A percentile compares a stretch with the other conserved stretches of the same genome.
phyloP scores from a whole-genome alignment of 2,113 vertebrate genomes.

The Pelobates fuscus region DNA sequence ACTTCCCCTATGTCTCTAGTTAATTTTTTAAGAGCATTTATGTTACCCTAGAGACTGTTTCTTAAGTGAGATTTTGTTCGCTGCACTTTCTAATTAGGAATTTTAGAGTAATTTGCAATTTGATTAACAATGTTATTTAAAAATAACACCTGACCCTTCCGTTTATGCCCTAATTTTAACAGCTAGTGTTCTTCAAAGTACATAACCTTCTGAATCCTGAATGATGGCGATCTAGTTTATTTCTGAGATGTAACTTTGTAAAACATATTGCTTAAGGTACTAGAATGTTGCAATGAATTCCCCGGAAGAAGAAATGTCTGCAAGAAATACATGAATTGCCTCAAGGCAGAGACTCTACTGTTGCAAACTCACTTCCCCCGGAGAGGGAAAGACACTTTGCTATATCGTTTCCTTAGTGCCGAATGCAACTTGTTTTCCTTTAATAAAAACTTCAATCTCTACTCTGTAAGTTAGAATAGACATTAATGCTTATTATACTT shows the following conservation, averaged over 20 bases:
- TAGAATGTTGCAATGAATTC: constrained; percentile 38
- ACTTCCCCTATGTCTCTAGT: neutral
- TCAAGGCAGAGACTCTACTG: constrained; percentile 22
- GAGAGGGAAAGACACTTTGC: constrained; percentile 20
- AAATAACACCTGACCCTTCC: neutral
- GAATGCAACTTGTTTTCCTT: constrained; percentile 29
- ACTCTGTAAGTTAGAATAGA: neutral
- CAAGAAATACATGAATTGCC: constrained; percentile 41
- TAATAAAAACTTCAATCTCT: constrained; percentile 27
- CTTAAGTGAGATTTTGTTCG: neutral
- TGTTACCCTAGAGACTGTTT: neutral
- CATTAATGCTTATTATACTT: neutral
- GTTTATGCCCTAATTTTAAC: neutral
- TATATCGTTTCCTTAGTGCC: constrained; percentile 7
- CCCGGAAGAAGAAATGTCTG: constrained; percentile 19
- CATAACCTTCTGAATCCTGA: constrained; percentile 21
- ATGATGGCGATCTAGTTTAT: constrained; percentile 17
- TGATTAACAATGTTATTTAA: neutral
- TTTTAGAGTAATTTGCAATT: neutral
- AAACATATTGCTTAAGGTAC: constrained; percentile 44
- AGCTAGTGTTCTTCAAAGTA: neutral
- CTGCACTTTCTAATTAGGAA: neutral
- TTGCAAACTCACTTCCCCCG: constrained; percentile 9
- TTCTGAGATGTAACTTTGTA: constrained; percentile 20
- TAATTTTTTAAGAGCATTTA: neutral